Percentiles rank a stretch among this genome's conserved stretches.
phyloP scores from a whole-genome alignment of 2,888 invertebrate genomes.

The Uropetala carovei region DNA sequence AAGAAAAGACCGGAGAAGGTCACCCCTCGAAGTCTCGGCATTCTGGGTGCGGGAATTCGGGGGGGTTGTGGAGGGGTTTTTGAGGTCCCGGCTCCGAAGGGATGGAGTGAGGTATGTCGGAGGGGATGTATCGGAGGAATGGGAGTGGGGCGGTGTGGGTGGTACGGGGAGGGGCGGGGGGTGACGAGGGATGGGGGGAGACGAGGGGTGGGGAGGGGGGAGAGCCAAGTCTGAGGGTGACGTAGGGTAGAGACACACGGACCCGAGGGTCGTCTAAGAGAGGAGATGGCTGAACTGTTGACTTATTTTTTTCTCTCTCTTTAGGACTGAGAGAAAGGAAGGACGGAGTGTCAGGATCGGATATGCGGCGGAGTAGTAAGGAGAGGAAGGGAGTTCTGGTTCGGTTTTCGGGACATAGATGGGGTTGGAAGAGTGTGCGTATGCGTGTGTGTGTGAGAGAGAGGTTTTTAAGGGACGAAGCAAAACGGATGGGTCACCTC shows the following conservation, averaged over 20 bases:
- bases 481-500: conserved; percentile 25
- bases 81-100: not conserved
- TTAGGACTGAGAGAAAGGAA: too few species aligned
- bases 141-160: not conserved
- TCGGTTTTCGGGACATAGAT: not conserved
- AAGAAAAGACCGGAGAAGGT: not conserved
- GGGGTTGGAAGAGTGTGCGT: too few species aligned
- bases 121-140: too few species aligned
- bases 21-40: not conserved
- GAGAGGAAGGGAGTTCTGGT: not conserved
- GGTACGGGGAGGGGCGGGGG: not conserved
- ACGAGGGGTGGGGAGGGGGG: not conserved
- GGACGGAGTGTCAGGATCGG: too few species aligned
- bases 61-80: not conserved
- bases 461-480: too few species aligned
- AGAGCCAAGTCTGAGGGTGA: not conserved
- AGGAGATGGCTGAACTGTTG: not conserved
- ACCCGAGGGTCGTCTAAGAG: too few species aligned
- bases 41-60: not conserved
- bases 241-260: too few species aligned
- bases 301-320: too few species aligned
- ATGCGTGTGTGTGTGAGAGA: too few species aligned
- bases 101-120: not conserved
- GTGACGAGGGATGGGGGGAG: not conserved
- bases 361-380: too few species aligned